Evolutionary conservation across 2,113 vertebrate genomes (phyloP).

Genomic region (Corythornis madagascariensis): DNA sequence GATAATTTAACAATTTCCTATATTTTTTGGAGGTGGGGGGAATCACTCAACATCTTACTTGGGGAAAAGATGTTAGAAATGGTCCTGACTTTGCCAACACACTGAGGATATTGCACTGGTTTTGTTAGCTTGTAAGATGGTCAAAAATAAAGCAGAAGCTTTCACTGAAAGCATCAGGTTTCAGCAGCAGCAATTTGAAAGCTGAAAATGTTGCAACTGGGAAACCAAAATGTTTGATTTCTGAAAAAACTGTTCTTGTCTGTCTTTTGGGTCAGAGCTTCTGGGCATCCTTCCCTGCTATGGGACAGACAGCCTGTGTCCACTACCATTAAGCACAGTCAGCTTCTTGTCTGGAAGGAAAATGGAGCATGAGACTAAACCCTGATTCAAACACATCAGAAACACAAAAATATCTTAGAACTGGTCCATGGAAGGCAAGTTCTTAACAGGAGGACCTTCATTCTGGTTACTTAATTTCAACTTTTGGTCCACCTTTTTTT

Average conservation of each 20-base stretch:
- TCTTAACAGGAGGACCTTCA: neutral
- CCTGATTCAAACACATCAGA: neutral
- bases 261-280: neutral
- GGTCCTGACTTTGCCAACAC: neutral
- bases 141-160: neutral
- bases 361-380: neutral
- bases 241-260: neutral
- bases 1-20: neutral
- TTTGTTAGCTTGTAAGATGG: neutral
- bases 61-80: neutral
- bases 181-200: neutral
- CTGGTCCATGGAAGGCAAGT: neutral
- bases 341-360: neutral
- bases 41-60: neutral
- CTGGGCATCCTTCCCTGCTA: neutral
- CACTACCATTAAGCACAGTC: fast-evolving
- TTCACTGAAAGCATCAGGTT: neutral
- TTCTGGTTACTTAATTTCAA: neutral
- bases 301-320: neutral
- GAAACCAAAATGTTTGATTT: neutral
- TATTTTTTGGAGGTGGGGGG: neutral
- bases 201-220: neutral
- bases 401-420: neutral
- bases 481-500: neutral
- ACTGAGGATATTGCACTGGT: neutral